Conservation (phyloP, 2,797 vertebrate genomes). For the Pantherophis alleghaniensis region DNA sequence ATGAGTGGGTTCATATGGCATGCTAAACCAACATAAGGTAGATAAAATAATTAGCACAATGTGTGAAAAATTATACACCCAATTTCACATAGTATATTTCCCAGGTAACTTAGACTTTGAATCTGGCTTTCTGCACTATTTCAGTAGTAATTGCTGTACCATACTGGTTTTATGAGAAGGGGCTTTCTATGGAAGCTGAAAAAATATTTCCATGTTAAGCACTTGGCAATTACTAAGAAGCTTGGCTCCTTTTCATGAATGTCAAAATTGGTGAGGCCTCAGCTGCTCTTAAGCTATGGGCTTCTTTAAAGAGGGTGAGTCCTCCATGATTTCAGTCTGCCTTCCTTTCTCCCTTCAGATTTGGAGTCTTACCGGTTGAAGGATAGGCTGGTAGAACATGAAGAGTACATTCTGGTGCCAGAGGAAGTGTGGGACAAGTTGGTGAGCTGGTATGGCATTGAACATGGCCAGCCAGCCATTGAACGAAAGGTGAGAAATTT, state of each 20-base stretch:
- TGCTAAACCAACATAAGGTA: not conserved
- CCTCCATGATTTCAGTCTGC: not conserved
- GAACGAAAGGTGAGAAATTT: slow-evolving; percentile 78
- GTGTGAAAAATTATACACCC: not conserved
- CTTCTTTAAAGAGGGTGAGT: not conserved
- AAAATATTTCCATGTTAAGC: not conserved
- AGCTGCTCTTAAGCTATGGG: not conserved
- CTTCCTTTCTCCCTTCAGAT: slow-evolving; percentile 63
- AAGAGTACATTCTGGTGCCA: slow-evolving; percentile 83
- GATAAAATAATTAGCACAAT: not conserved
- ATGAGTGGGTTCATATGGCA: not conserved
- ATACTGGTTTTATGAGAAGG: not conserved
- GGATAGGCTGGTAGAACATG: slow-evolving; percentile 81
- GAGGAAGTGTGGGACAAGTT: slow-evolving; percentile 79
- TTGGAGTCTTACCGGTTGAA: slow-evolving; percentile 79
- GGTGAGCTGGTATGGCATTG: slow-evolving; percentile 79
- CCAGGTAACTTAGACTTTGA: not conserved
- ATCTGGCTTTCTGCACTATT: not conserved
- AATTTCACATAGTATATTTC: not conserved
- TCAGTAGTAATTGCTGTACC: not conserved
- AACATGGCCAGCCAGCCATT: slow-evolving; percentile 77
- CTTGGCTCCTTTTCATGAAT: not conserved
- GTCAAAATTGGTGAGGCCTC: not conserved
- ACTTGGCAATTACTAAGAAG: not conserved
- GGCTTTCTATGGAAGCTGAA: not conserved